phyloP scores from a whole-genome alignment of 1,140 invertebrate species.

The Calliphora vicina region DNA sequence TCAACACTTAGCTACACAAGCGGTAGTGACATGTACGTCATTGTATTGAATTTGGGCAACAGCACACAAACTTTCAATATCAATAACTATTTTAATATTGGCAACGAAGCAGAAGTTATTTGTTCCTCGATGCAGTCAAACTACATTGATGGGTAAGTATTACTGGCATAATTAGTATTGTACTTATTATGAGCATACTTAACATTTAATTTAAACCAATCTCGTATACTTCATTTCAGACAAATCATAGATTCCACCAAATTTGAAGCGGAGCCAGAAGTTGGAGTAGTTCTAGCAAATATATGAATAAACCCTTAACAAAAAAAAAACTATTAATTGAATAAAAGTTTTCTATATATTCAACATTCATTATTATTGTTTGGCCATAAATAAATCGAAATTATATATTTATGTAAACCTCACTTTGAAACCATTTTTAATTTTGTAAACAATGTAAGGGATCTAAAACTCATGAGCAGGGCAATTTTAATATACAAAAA shows the following conservation, averaged over 20 bases:
- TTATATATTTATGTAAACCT: too few relatives aligned
- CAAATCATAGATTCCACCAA: conserved; percentile 32
- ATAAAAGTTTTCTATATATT: too few relatives aligned
- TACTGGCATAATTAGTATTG: background rate
- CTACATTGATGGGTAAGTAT: conserved; percentile 37
- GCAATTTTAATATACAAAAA: too few relatives aligned
- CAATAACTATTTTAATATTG: conserved; percentile 71
- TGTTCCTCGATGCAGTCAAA: conserved; percentile 36
- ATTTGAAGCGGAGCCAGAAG: conserved; percentile 34
- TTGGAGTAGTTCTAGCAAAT: conserved; percentile 33
- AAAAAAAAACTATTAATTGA: background rate
- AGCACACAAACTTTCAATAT: conserved; percentile 55
- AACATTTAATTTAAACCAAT: background rate
- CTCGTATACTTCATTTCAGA: conserved; percentile 19
- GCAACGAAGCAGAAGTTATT: conserved; percentile 59
- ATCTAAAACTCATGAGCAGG: too few relatives aligned
- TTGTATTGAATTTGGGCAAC: conserved; percentile 38
- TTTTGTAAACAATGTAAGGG: too few relatives aligned
- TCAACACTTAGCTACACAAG: background rate
- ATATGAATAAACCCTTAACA: too few relatives aligned
- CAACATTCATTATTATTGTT: too few relatives aligned
- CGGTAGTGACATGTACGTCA: conserved; percentile 24
- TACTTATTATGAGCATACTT: background rate
- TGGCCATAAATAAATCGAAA: too few relatives aligned
- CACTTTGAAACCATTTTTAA: too few relatives aligned